Percentiles rank a stretch among this genome's conserved stretches.
Evolutionary conservation across 2,113 vertebrate genomes (phyloP).

Genomic region (Oophaga pumilio): DNA sequence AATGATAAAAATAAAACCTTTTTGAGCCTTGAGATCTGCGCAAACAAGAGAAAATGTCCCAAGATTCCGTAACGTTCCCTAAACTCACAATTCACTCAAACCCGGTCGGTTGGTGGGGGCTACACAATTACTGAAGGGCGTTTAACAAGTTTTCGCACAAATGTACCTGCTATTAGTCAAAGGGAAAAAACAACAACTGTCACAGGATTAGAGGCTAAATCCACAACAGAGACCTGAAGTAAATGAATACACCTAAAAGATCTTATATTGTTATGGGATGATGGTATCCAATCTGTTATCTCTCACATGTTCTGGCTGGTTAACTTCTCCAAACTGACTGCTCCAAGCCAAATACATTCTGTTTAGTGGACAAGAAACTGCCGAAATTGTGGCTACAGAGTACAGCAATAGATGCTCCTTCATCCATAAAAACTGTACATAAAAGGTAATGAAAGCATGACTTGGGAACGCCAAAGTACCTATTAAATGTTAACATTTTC

Average conservation of each 20-base stretch:
- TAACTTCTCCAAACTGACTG: constrained; percentile 62
- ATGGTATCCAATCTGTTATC: constrained; percentile 34
- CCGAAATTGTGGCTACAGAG: constrained; percentile 67
- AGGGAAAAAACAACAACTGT: constrained; percentile 72
- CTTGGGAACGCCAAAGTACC: background rate
- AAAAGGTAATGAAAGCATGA: constrained; percentile 24
- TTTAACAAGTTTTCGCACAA: constrained; percentile 45
- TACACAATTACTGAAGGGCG: constrained; percentile 26
- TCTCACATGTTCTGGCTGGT: constrained; percentile 58
- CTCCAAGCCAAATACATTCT: constrained; percentile 66
- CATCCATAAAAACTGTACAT: background rate
- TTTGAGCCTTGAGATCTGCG: constrained; percentile 7
- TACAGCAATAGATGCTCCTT: constrained; percentile 70
- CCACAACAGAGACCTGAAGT: constrained; percentile 57
- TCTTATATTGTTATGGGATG: constrained; percentile 41
- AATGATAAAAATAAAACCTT: constrained; percentile 37
- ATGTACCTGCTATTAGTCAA: constrained; percentile 67
- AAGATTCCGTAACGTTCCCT: background rate
- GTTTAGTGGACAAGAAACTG: constrained; percentile 64
- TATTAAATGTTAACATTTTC: background rate
- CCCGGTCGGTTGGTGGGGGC: constrained; percentile 10
- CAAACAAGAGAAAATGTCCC: constrained; percentile 25
- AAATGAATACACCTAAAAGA: constrained; percentile 60
- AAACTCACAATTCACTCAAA: background rate
- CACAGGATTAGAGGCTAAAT: constrained; percentile 67